These are phyloP conservation scores for Passer montanus DNA, from an alignment of 2,113 vertebrate species.

Conservation along the genomic window DNA sequence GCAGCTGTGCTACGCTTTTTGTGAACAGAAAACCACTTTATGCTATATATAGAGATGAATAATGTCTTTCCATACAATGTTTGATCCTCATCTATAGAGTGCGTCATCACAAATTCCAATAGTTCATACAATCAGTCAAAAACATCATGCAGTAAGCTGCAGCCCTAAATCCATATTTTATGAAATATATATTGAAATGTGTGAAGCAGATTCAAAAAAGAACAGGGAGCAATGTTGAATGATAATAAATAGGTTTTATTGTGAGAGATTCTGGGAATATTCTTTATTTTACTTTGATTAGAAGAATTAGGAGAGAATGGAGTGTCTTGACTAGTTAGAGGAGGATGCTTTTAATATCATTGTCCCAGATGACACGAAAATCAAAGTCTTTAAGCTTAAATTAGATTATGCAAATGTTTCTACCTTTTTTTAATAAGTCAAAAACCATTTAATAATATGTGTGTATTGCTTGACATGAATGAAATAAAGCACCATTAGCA, in stretches of 20 bases:
- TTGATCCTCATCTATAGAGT: background rate
- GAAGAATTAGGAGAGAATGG: background rate
- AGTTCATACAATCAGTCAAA: background rate
- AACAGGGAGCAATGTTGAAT: background rate
- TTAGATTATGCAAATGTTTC: background rate
- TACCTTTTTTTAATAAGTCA: background rate
- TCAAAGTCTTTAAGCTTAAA: background rate
- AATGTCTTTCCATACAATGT: background rate
- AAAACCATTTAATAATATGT: background rate
- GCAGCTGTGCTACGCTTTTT: background rate
- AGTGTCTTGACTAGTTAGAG: background rate
- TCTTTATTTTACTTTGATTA: background rate
- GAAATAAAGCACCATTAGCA: background rate
- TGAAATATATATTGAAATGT: background rate
- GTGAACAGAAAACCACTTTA: background rate
- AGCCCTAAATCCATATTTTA: background rate
- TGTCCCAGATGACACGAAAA: background rate
- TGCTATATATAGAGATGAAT: background rate
- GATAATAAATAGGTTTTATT: background rate
- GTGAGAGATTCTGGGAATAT: background rate
- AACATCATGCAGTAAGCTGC: background rate
- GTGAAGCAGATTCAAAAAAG: background rate
- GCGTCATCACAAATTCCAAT: fast-evolving
- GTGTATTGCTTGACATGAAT: background rate
- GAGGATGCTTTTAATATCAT: background rate